Percentiles rank a stretch among this genome's conserved stretches.
These are phyloP conservation scores for Apotomis capreana DNA, from an alignment of 2,888 invertebrate genomes.

Conservation along the genomic window DNA sequence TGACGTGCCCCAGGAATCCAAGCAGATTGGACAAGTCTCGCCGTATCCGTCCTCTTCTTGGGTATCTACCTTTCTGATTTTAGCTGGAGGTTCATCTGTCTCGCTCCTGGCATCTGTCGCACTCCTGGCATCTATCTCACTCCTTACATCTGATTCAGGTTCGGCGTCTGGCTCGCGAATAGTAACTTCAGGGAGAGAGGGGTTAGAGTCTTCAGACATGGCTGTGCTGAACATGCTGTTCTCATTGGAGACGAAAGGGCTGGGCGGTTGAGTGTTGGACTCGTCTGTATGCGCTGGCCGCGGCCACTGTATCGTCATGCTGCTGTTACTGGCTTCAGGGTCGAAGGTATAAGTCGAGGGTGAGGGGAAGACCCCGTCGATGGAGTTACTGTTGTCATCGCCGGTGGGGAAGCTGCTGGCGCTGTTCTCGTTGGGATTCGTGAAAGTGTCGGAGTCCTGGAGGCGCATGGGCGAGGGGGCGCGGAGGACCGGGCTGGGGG, in stretches of 20 bases:
- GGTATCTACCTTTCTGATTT: conserved; percentile 61
- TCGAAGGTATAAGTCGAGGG: conserved; percentile 42
- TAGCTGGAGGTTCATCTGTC: conserved; percentile 62
- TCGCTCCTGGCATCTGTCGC: conserved; percentile 40
- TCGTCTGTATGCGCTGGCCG: conserved; percentile 40
- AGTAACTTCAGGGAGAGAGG: conserved; percentile 48
- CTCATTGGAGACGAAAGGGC: conserved; percentile 43
- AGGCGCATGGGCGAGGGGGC: conserved; percentile 33
- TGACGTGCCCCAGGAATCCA: conserved; percentile 93
- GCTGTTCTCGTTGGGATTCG: conserved; percentile 28
- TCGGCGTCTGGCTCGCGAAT: conserved; percentile 1
- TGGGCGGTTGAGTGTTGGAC: conserved; percentile 45
- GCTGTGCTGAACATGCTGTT: conserved; percentile 45
- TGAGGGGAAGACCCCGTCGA: conserved; percentile 42
- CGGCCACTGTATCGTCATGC: conserved; percentile 39
- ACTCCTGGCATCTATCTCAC: conserved; percentile 47
- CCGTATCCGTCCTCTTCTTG: conserved; percentile 84
- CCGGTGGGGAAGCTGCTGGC: conserved; percentile 28
- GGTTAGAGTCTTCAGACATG: conserved; percentile 46
- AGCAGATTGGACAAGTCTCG: conserved; percentile 92
- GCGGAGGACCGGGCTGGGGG: conserved; percentile 21
- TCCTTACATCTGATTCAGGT: conserved; percentile 15
- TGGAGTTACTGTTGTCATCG: conserved; percentile 45
- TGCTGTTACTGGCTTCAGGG: conserved; percentile 40
- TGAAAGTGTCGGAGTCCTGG: conserved; percentile 43